phyloP scores from a whole-genome alignment of 92 coral and sea anemone genomes.

The Epizoanthus illoricatus region DNA sequence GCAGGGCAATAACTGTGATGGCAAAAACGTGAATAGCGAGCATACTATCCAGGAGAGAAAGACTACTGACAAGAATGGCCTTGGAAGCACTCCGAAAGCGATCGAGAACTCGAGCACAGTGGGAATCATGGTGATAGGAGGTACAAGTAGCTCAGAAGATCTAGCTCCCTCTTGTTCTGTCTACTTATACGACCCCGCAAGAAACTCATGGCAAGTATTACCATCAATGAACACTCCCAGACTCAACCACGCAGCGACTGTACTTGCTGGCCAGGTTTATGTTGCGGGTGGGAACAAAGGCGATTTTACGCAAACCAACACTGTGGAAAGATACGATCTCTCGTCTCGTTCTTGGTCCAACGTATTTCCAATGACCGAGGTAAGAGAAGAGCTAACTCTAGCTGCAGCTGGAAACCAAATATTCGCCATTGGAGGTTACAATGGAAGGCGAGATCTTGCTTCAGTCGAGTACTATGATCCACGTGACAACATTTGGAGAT shows the following conservation, averaged over 20 bases:
- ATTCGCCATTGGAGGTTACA: conserved; percentile 57
- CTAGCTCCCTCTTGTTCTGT: conserved; percentile 8
- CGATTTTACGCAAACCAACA: conserved; percentile 37
- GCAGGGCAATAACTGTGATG: too few relatives aligned
- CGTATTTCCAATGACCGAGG: conserved; percentile 51
- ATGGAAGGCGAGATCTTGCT: conserved; percentile 53
- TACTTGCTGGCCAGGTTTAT: conserved; percentile 11
- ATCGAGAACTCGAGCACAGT: neutral
- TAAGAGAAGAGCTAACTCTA: conserved; percentile 50
- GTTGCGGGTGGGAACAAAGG: conserved; percentile 33
- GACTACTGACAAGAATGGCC: neutral
- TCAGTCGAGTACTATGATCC: conserved; percentile 53
- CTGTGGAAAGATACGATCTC: conserved; percentile 46
- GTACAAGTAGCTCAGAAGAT: conserved; percentile 16
- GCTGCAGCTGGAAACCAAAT: conserved; percentile 30
- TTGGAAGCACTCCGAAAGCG: neutral
- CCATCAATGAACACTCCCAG: conserved; percentile 11
- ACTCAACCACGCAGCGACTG: conserved; percentile 10
- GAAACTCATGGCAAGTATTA: conserved; percentile 22
- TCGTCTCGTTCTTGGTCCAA: conserved; percentile 40
- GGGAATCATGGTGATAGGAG: conserved; percentile 3
- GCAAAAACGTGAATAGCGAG: neutral
- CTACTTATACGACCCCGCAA: conserved; percentile 7
- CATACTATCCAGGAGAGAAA: neutral
- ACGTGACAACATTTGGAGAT: conserved; percentile 41